These are phyloP conservation scores for Teleopsis dalmanni DNA, from an alignment of 1,140 invertebrate genomes.

Conservation along the genomic window DNA sequence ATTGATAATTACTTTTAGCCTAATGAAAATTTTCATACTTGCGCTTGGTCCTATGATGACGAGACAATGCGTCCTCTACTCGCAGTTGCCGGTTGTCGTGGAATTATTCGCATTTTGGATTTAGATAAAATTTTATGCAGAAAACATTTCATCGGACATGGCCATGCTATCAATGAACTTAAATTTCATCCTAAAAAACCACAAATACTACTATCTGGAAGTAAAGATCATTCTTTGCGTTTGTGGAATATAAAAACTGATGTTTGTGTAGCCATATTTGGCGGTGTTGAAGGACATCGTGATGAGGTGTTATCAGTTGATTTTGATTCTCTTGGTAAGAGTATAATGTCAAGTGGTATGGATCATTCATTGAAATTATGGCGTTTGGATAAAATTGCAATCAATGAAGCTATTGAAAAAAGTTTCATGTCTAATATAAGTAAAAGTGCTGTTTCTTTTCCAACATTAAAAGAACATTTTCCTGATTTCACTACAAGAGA, in stretches of 20 bases:
- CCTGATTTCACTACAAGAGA: conserved; percentile 94
- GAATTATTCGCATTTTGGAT: conserved; percentile 83
- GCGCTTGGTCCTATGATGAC: conserved; percentile 89
- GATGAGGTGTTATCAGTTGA: conserved; percentile 95
- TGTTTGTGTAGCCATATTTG: conserved; percentile 92
- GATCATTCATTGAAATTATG: conserved; percentile 95
- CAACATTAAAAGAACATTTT: conserved; percentile 87
- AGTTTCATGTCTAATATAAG: conserved; percentile 78
- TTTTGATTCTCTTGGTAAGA: conserved; percentile 79
- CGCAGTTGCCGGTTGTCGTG: conserved; percentile 82
- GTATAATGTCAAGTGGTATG: conserved; percentile 95
- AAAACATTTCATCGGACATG: conserved; percentile 87
- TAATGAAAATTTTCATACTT: conserved; percentile 95
- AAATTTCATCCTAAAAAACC: conserved; percentile 88
- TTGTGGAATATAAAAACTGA: conserved; percentile 95
- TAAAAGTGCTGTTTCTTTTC: conserved; percentile 70
- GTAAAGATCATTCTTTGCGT: conserved; percentile 89
- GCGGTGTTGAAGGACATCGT: conserved; percentile 92
- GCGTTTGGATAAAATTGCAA: conserved; percentile 75
- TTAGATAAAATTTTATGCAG: conserved; percentile 76
- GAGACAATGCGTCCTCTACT: conserved; percentile 74
- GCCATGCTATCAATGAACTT: conserved; percentile 81
- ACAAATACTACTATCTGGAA: conserved; percentile 84
- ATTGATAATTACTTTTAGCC: conserved; percentile 16
- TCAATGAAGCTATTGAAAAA: conserved; percentile 75